phyloP scores from a whole-genome alignment of 2,888 invertebrate genomes.

The Phalangium opilio region DNA sequence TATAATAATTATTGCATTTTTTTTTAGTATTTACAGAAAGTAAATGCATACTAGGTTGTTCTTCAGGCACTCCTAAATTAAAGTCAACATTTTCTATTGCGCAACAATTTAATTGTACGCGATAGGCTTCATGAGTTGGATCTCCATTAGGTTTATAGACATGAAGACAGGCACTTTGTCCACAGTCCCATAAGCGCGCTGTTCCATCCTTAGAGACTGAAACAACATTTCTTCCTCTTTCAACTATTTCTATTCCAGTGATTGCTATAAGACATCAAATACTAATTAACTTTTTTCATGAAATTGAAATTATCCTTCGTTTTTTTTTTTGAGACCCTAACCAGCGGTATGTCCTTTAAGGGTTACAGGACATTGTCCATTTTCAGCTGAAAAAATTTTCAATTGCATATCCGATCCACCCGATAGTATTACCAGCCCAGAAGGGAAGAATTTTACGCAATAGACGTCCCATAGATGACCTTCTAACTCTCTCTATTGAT shows the following conservation, averaged over 20 bases:
- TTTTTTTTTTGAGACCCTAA: no score
- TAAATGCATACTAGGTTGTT: constrained; percentile 25
- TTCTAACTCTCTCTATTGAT: constrained; percentile 29
- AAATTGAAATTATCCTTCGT: no score
- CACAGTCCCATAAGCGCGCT: constrained; percentile 52
- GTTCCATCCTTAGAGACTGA: constrained; percentile 55
- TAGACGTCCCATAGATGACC: constrained; percentile 54
- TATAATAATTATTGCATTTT: constrained; percentile 1
- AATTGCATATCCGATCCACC: constrained; percentile 52
- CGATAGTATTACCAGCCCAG: constrained; percentile 48
- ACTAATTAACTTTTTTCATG: neutral
- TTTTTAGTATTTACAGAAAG: neutral
- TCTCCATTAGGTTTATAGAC: constrained; percentile 39
- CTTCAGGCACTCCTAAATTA: constrained; percentile 25
- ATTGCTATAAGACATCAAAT: constrained; percentile 34
- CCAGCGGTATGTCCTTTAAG: constrained; percentile 47
- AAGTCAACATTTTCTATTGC: constrained; percentile 32
- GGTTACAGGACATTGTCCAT: constrained; percentile 48
- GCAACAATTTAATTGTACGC: constrained; percentile 41
- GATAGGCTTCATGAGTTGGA: neutral
- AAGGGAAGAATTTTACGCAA: constrained; percentile 51
- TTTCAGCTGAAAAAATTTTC: constrained; percentile 53
- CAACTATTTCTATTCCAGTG: constrained; percentile 45
- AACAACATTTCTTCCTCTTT: constrained; percentile 50
- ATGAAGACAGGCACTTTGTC: constrained; percentile 41